A percentile compares a stretch with the other conserved stretches of the same genome.
phyloP scores from a whole-genome alignment of 1,140 invertebrate genomes.

The Anadara kagoshimensis region DNA sequence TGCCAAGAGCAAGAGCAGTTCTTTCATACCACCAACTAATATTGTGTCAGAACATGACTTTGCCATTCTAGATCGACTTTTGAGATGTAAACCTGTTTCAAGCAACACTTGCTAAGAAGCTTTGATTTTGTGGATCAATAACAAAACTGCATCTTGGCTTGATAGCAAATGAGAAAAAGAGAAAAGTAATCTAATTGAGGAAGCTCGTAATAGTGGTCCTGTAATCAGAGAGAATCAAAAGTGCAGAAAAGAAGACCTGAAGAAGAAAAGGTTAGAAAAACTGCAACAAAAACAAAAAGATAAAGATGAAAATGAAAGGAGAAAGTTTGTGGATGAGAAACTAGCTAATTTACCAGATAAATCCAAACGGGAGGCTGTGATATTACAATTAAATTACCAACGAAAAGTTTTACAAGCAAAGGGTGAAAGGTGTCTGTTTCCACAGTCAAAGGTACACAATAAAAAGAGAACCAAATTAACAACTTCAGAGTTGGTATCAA shows the following conservation, averaged over 20 bases:
- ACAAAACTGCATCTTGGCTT: constrained; percentile 36
- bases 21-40: constrained; percentile 18
- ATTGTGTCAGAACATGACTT: constrained; percentile 21
- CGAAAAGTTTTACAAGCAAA: constrained; percentile 43
- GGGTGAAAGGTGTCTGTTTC: no score
- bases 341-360: constrained; percentile 7
- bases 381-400: constrained; percentile 34
- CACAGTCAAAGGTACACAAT: no score
- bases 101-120: constrained; percentile 24
- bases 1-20: neutral
- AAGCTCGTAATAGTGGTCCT: constrained; percentile 26
- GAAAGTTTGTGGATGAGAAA: constrained; percentile 31
- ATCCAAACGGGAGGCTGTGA: constrained; percentile 25
- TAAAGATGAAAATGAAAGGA: constrained; percentile 21
- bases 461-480: no score
- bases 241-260: constrained; percentile 21
- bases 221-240: constrained; percentile 22
- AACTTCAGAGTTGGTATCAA: no score
- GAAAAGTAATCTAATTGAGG: constrained; percentile 10
- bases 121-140: constrained; percentile 26
- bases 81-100: constrained; percentile 24
- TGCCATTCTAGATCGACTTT: constrained; percentile 17
- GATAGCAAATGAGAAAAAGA: constrained; percentile 7
- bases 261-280: constrained; percentile 21
- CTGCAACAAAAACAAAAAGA: constrained; percentile 29